phyloP scores from a whole-genome alignment of 1,140 invertebrate species.

The Dolichoris vasculosae region DNA sequence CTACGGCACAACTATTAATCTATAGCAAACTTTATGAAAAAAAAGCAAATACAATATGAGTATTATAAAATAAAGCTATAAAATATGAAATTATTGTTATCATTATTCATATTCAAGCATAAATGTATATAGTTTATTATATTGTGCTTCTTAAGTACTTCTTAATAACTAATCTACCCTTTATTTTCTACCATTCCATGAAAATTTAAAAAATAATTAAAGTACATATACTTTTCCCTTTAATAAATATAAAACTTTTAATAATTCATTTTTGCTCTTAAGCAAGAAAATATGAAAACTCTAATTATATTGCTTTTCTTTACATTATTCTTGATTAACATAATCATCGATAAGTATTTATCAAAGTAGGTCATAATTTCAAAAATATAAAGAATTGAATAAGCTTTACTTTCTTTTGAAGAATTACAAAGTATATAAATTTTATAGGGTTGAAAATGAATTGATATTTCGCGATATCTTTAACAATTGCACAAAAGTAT shows the following conservation, averaged over 20 bases:
- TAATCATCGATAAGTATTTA: neutral
- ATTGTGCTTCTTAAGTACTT: neutral
- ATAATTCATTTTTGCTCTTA: neutral
- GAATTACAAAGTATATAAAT: neutral
- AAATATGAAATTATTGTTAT: neutral
- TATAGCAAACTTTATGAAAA: neutral
- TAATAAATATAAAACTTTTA: neutral
- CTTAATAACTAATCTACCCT: too few species aligned
- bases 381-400: neutral
- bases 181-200: too few species aligned
- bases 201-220: too few species aligned
- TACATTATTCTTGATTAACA: neutral
- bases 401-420: neutral
- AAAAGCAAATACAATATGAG: neutral
- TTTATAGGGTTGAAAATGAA: neutral
- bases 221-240: neutral
- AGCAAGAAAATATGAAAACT: neutral
- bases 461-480: too few species aligned
- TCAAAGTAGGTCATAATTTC: neutral
- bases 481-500: too few species aligned
- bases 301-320: neutral
- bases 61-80: conserved; percentile 7
- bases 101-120: neutral
- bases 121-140: neutral
- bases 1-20: neutral